Evolutionary conservation across 92 coral and sea anemone species (phyloP).

Genomic region (Heliopora coerulea): DNA sequence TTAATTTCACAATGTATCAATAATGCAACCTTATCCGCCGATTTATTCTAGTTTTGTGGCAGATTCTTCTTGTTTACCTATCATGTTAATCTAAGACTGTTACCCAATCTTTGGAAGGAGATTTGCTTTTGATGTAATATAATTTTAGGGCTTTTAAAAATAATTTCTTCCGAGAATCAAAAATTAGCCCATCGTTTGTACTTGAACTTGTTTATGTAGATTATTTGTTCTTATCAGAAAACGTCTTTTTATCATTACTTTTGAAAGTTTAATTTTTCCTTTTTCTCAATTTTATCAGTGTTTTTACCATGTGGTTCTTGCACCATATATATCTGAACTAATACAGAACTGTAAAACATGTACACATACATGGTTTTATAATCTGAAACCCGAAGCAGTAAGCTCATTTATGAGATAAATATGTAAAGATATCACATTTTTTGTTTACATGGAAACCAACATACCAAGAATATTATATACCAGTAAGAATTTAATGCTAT

Average conservation of each 20-base stretch:
- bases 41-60: background rate
- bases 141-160: background rate
- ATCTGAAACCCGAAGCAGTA: too few relatives aligned
- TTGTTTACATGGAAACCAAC: slow-evolving; percentile 43
- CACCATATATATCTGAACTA: too few relatives aligned
- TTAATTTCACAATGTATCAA: slow-evolving; percentile 28
- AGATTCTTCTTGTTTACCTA: background rate
- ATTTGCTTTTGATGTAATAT: background rate
- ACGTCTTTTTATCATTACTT: background rate
- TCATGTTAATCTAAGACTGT: background rate
- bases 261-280: too few relatives aligned
- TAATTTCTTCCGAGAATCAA: background rate
- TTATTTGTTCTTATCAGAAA: background rate
- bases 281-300: background rate
- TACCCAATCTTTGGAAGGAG: background rate
- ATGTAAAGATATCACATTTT: slow-evolving; percentile 8
- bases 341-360: too few relatives aligned
- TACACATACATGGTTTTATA: too few relatives aligned
- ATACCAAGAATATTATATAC: slow-evolving; percentile 29
- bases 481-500: slow-evolving; percentile 6
- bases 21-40: slow-evolving; percentile 4
- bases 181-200: background rate
- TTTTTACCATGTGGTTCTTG: too few relatives aligned
- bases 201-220: background rate
- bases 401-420: background rate